Evolutionary conservation across 92 coral and sea anemone genomes (phyloP).

Genomic region (Phenganax stokvisi): DNA sequence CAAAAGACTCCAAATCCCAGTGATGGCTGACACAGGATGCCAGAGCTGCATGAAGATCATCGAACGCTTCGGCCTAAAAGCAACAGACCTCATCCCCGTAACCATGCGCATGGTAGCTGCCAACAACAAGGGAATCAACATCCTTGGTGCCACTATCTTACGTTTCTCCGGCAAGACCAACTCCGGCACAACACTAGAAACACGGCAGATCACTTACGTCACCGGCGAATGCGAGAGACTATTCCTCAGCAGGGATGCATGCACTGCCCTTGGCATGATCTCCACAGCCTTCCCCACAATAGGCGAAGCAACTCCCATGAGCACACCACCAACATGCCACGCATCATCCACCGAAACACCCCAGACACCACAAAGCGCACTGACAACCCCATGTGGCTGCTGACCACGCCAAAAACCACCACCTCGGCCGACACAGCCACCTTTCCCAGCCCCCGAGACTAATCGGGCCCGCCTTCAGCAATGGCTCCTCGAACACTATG

Average conservation of each 20-base stretch:
- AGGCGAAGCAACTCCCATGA: conserved; percentile 36
- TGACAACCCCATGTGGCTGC: not conserved
- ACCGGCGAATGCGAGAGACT: conserved; percentile 49
- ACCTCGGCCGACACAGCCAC: conserved; percentile 42
- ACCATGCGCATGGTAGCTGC: conserved; percentile 56
- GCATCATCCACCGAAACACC: not conserved
- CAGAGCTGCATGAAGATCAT: conserved; percentile 54
- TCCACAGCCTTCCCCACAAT: conserved; percentile 43
- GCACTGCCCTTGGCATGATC: conserved; percentile 51
- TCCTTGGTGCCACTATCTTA: conserved; percentile 54
- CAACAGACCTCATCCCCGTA: conserved; percentile 54
- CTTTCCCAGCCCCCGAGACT: conserved; percentile 33
- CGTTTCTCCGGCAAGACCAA: conserved; percentile 50
- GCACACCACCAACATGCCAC: not conserved
- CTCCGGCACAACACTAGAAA: conserved; percentile 48
- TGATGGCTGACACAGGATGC: conserved; percentile 65
- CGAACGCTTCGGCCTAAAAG: conserved; percentile 42
- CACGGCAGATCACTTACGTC: conserved; percentile 43
- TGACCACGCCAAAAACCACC: conserved; percentile 12
- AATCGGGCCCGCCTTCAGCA: conserved; percentile 41
- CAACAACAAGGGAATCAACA: conserved; percentile 56
- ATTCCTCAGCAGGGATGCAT: conserved; percentile 55
- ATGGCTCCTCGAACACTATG: conserved; percentile 53
- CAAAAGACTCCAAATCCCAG: conserved; percentile 40
- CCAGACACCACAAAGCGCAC: no score